Evolutionary conservation across 2,888 invertebrate genomes (phyloP), one percentile per base, ranked within the genome.

Genomic region (Nemapogon koenigi): DNA sequence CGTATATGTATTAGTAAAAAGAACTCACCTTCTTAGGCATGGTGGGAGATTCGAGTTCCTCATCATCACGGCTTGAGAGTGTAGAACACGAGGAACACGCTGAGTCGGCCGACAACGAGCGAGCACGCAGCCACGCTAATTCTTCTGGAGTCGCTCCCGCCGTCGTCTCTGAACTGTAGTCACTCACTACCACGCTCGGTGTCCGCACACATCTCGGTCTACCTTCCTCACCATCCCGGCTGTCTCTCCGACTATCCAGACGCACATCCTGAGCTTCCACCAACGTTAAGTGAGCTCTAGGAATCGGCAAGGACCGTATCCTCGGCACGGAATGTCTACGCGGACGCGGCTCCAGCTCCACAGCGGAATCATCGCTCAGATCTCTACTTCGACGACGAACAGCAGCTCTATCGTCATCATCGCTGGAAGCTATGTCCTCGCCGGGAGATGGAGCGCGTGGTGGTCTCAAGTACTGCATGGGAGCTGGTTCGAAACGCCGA

Each of bases 141-240:
- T 76, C 78, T 49, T 73, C 76, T 38, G 64, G 64, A 0, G 75
- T 72, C 2, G 75, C 76, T 3, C 78, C 78, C 7, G 72, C 75
- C 1, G 68, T 72, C 17, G 67, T 57, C 0, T 72, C 91, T 53
- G 91, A 91, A 0, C 91, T 91, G 55, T 91, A 91, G 60, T 93
- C 93, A 54, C 91, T 91, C 28, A 93, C 90, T 2, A 93, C 91
- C 31, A 93, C 91, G 39, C 91, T 91, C 0, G 93, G 93, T 0
- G 91, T 91, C 41, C 91, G 72, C 63, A 90, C 89, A 51, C 86
- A 89, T 52, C 75, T 53, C 49, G 68, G 78, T 45, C 82, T 55
- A 46, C 76, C 62, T 52, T 73, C 71, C 44, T 66, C 56, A 47
- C 81, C 78, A 47, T 78, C 78, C n/a, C n/a, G n/a, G 50, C 76